Evolutionary conservation across 1,140 invertebrate species (phyloP).

Genomic region (Meloidogyne exigua): DNA sequence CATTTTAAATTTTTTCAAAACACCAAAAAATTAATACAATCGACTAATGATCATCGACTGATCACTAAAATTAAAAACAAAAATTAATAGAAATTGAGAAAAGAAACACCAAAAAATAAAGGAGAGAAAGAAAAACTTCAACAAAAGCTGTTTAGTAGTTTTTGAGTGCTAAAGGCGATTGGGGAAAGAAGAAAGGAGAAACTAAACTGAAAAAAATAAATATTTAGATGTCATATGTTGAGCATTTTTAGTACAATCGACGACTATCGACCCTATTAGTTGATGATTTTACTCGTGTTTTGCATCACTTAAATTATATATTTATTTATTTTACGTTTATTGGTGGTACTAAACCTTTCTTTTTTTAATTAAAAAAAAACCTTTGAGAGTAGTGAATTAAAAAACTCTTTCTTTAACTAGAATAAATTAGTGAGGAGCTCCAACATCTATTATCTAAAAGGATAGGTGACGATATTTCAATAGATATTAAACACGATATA

Average conservation of each 20-base stretch:
- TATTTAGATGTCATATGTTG: conserved; percentile 1
- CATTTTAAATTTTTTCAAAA: background rate
- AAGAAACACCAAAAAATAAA: background rate
- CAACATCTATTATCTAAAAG: no score
- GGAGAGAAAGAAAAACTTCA: background rate
- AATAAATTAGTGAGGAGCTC: no score
- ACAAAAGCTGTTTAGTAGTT: background rate
- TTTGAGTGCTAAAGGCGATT: conserved; percentile 1
- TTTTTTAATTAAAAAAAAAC: background rate
- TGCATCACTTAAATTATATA: background rate
- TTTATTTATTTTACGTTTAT: conserved; percentile 2
- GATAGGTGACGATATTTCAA: no score
- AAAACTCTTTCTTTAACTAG: no score
- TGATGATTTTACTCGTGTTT: conserved; percentile 5
- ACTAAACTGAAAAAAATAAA: no score
- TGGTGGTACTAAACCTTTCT: background rate
- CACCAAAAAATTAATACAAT: background rate
- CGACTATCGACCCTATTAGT: background rate
- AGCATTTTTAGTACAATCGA: background rate
- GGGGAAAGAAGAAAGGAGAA: background rate
- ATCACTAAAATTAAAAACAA: conserved; percentile 4
- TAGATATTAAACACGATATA: no score
- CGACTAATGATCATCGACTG: background rate
- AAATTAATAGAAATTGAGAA: conserved; percentile 1
- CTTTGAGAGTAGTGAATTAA: no score